phyloP scores from a whole-genome alignment of 2,113 vertebrate genomes.

The Sinocyclocheilus rhinocerous region DNA sequence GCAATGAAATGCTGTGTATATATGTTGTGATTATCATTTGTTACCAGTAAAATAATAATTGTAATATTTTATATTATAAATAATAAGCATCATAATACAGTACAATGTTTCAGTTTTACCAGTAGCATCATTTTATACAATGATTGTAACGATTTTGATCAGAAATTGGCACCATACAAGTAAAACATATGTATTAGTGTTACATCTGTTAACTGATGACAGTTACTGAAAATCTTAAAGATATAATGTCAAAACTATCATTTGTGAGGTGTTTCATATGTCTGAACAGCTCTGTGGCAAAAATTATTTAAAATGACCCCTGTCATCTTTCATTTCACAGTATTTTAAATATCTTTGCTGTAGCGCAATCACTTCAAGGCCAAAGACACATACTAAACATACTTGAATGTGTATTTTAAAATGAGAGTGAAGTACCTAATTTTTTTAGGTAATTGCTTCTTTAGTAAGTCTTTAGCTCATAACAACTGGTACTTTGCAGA shows the following conservation, averaged over 20 bases:
- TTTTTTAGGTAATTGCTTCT: neutral
- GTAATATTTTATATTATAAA: neutral
- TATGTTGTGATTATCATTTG: too few species aligned
- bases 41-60: neutral
- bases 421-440: neutral
- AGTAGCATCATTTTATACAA: neutral
- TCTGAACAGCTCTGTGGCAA: neutral
- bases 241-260: neutral
- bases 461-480: neutral
- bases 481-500: neutral
- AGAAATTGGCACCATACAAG: neutral
- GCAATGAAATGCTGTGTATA: neutral
- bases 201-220: neutral
- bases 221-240: neutral
- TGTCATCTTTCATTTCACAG: neutral
- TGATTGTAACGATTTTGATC: neutral
- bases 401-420: neutral
- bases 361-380: neutral
- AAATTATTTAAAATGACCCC: neutral
- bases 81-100: neutral
- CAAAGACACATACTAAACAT: neutral
- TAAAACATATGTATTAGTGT: neutral
- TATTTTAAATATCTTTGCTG: slow-evolving; percentile 4
- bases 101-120: neutral
- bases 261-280: neutral